Base-by-base conservation (phyloP, 2,113 vertebrate species). In the Oncorhynchus kisutch region DNA sequence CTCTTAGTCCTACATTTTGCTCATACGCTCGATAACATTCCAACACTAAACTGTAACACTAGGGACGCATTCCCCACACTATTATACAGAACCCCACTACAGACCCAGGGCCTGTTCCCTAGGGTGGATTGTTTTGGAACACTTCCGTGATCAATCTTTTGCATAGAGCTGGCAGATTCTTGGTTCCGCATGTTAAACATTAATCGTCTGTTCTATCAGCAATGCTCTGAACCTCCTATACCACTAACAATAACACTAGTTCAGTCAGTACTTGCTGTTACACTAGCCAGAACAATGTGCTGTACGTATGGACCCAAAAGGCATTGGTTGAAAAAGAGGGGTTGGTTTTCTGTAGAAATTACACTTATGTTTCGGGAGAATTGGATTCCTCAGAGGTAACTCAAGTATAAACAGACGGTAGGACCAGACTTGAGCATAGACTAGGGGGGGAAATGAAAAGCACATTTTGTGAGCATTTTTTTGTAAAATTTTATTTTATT, bases 381-480 rank as follows among this genome's bases (percentile, higher is more conserved):
- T 59, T 84, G 8, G 39, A 76, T 81, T 78, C 64, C 77, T 85
- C 81, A 72, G 83, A 87, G 76, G 74, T 84, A 70, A 85, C 82
- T 86, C 54, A 5, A 80, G 73, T 81, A 85, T 81, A 60, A 75
- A 84, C 77, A 11, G 39, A 45, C 39, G 9, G 39, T 9, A 45
- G 39, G 39, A 45, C 39, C 39, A 82, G 22, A 59, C 71, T 14
- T 60, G 67, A 82, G 74, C 4, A 27, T 62, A 62, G n/a, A 59
- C 22, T 51, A 29, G 31, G 27, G 66, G n/a, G 8, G 2, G 60
- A 70, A 84, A 82, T 66, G 84, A 84, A 83, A 87, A 91, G 88
- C 88, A 90, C 88, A 90, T 87, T 88, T 88, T 83, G 72, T 69
- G 84, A 81, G 85, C 77, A 31, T 31, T 31, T 70, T 75, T 31